Percentiles rank a stretch among this genome's conserved stretches.
Conservation (phyloP, 2,113 vertebrate species). For the Rhipidura dahli region DNA sequence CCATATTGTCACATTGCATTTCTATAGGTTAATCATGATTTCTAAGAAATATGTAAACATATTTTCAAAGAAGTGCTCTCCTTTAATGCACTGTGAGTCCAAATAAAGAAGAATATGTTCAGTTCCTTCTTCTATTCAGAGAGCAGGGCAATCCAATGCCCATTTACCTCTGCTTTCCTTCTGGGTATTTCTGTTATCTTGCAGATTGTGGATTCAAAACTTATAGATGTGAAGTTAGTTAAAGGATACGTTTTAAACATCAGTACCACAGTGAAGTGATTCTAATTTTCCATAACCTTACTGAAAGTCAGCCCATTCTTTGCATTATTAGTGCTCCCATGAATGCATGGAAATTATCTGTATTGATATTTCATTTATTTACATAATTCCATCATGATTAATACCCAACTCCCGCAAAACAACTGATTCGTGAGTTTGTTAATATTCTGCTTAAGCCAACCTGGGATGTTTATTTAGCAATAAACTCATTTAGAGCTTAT, state of each 20-base stretch:
- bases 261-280: background rate
- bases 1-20: conserved; percentile 41
- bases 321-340: conserved; percentile 46
- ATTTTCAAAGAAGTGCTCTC: conserved; percentile 13
- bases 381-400: conserved; percentile 24
- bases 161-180: conserved; percentile 33
- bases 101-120: conserved; percentile 27
- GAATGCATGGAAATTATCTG: conserved; percentile 51
- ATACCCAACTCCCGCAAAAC: background rate
- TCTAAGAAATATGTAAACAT: conserved; percentile 10
- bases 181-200: conserved; percentile 51
- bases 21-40: conserved; percentile 44
- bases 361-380: conserved; percentile 66
- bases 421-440: background rate
- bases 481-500: background rate
- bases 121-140: conserved; percentile 19
- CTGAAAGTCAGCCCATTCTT: conserved; percentile 52
- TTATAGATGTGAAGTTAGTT: conserved; percentile 12
- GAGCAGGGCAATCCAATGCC: conserved; percentile 7
- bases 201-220: conserved; percentile 9
- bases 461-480: background rate
- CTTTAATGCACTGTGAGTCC: background rate
- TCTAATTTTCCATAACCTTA: conserved; percentile 52
- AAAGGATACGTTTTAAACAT: conserved; percentile 48
- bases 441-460: background rate